phyloP scores from a whole-genome alignment of 2,113 vertebrate genomes.

The Progne subis region DNA sequence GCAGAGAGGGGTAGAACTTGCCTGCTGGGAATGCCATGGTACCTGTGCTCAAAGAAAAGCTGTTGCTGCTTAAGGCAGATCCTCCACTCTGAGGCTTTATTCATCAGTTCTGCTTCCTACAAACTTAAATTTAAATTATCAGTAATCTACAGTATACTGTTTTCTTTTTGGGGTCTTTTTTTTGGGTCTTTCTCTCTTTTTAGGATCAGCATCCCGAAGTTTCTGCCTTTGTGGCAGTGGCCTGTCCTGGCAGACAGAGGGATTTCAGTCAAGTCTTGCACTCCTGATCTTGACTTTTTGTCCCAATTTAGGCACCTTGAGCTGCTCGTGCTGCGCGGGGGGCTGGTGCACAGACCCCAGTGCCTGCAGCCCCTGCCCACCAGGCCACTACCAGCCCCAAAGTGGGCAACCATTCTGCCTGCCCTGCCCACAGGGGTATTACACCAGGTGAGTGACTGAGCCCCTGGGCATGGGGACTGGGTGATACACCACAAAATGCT shows the following conservation, averaged over 20 bases:
- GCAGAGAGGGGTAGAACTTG: not conserved
- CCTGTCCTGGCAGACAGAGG: not conserved
- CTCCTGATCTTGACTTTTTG: not conserved
- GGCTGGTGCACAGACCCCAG: conserved; percentile 73
- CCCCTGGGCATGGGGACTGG: not conserved
- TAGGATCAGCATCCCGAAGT: not conserved
- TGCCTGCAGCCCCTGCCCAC: conserved; percentile 76
- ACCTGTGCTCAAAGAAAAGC: not conserved
- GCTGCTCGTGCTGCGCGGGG: conserved; percentile 77
- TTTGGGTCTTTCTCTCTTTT: no score
- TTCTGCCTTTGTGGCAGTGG: not conserved
- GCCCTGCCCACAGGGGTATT: conserved; percentile 79
- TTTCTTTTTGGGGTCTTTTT: no score
- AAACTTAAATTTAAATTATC: not conserved
- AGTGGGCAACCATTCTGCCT: conserved; percentile 75
- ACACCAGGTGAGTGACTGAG: conserved; percentile 75
- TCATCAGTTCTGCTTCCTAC: not conserved
- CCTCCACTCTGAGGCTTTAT: not conserved
- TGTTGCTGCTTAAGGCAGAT: not conserved
- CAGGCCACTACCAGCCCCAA: conserved; percentile 80
- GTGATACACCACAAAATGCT: not conserved
- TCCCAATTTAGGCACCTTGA: conserved; percentile 67
- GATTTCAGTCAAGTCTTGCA: not conserved
- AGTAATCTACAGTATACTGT: not conserved
- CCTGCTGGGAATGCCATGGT: not conserved